Evolutionary conservation across 64 coral and sea anemone genomes (phyloP).

Genomic region (Platygyra sinensis): DNA sequence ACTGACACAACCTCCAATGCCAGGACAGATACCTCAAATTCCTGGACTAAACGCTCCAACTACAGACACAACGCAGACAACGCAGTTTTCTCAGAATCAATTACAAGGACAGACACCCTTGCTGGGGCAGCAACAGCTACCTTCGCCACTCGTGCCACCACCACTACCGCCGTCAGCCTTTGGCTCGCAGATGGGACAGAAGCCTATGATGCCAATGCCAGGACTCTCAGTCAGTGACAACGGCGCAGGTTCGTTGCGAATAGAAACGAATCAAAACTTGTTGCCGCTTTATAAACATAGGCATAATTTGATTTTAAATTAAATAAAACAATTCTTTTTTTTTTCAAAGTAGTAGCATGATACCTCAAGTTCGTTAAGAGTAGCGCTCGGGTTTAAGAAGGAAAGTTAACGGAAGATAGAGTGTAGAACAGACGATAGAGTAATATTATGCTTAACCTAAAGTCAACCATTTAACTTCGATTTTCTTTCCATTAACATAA

Average conservation of each 20-base stretch:
- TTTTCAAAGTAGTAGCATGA: too few relatives aligned
- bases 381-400: too few relatives aligned
- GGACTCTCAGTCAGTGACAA: neutral
- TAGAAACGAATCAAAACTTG: too few relatives aligned
- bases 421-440: too few relatives aligned
- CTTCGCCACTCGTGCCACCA: neutral
- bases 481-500: too few relatives aligned
- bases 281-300: too few relatives aligned
- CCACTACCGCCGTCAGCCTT: neutral
- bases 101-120: neutral
- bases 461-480: too few relatives aligned
- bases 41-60: conserved; percentile 9
- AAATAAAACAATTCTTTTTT: too few relatives aligned
- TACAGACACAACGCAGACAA: neutral
- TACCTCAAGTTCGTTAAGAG: too few relatives aligned
- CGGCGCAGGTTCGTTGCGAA: conserved; percentile 4
- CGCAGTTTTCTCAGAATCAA: conserved; percentile 20
- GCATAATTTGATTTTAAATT: too few relatives aligned
- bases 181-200: neutral
- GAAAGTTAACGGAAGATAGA: too few relatives aligned
- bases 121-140: neutral
- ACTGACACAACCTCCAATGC: neutral
- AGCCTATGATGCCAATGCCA: neutral
- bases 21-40: neutral
- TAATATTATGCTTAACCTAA: too few relatives aligned